A percentile compares a stretch with the other conserved stretches of the same genome.
phyloP scores from a whole-genome alignment of 2,797 vertebrate genomes.

The Emydoidea blandingii region DNA sequence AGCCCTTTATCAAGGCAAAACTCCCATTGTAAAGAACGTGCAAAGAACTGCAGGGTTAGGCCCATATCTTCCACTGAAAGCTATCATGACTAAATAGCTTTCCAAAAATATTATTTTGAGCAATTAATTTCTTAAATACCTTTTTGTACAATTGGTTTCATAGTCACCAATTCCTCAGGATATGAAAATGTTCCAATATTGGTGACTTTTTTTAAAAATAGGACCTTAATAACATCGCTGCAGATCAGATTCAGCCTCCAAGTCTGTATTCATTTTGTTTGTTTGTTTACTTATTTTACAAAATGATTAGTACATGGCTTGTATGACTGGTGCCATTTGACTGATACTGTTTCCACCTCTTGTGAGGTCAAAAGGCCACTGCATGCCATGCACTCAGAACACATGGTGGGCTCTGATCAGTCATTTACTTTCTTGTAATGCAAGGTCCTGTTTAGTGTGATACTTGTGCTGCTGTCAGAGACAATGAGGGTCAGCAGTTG shows the following conservation, averaged over 20 bases:
- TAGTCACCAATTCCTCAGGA: constrained; percentile 55
- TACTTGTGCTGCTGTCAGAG: constrained; percentile 80
- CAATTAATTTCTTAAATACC: constrained; percentile 54
- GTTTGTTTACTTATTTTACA: constrained; percentile 6
- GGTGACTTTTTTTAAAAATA: constrained; percentile 28
- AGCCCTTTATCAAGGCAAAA: neutral
- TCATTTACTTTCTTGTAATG: constrained; percentile 76
- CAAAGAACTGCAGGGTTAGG: neutral
- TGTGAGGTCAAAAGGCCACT: constrained; percentile 57
- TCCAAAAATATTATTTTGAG: constrained; percentile 63
- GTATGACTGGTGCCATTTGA: constrained; percentile 45
- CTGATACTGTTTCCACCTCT: constrained; percentile 62
- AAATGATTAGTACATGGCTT: constrained; percentile 47
- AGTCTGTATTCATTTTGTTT: constrained; percentile 33
- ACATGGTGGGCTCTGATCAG: constrained; percentile 64
- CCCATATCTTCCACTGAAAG: neutral
- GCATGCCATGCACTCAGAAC: constrained; percentile 46
- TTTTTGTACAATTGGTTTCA: constrained; percentile 57
- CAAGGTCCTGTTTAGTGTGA: constrained; percentile 76
- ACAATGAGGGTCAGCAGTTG: constrained; percentile 80
- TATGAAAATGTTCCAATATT: constrained; percentile 24
- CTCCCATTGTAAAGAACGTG: neutral
- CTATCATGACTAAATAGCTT: constrained; percentile 58
- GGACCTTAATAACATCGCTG: constrained; percentile 6
- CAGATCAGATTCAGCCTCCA: constrained; percentile 1